These are phyloP conservation scores for Scopus umbretta DNA, from an alignment of 2,113 vertebrate genomes.

Conservation along the genomic window DNA sequence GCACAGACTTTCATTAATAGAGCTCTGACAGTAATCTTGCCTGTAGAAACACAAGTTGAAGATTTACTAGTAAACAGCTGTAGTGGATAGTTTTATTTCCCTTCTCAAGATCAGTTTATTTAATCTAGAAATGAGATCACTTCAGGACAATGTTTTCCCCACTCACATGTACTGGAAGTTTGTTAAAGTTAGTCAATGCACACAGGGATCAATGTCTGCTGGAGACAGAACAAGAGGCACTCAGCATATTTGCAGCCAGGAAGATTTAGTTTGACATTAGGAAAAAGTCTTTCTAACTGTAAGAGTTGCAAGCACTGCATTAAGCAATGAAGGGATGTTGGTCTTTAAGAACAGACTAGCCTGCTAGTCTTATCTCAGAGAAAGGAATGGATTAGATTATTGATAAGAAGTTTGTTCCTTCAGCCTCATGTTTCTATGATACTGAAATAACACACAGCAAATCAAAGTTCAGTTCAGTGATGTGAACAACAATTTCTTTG, in stretches of 20 bases:
- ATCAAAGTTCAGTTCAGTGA: accelerated
- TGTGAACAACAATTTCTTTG: accelerated
- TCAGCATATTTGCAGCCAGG: not conserved
- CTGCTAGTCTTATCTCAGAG: not conserved
- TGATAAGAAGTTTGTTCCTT: not conserved
- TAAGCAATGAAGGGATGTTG: not conserved
- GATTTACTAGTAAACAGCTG: not conserved
- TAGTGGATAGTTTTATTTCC: not conserved
- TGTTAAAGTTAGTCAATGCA: not conserved
- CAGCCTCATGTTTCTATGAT: not conserved
- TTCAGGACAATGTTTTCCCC: not conserved
- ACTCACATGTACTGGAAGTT: not conserved
- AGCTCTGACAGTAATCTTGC: not conserved
- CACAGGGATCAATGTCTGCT: not conserved
- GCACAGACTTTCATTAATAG: not conserved
- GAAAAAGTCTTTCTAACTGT: not conserved
- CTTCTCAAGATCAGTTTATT: not conserved
- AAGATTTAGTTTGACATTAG: not conserved
- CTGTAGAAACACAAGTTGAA: not conserved
- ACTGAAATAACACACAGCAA: not conserved
- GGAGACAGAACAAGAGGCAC: not conserved
- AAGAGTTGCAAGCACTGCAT: not conserved
- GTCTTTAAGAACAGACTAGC: not conserved
- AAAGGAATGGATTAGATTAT: not conserved
- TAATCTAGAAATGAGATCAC: not conserved